phyloP scores from a whole-genome alignment of 1,140 invertebrate genomes.

The Brachionus asplanchnoidis region DNA sequence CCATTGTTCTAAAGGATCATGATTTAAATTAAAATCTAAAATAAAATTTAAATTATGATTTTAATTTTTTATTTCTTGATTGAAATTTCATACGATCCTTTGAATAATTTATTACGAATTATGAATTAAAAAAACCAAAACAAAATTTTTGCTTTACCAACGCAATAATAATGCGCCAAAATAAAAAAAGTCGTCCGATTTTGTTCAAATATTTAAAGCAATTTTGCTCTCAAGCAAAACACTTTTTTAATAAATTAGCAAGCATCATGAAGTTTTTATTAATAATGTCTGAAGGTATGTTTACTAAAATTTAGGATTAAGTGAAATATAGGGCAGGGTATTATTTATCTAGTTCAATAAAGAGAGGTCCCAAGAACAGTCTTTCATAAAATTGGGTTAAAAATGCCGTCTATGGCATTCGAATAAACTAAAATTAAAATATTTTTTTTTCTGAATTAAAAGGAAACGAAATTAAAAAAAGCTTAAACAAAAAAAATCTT shows the following conservation, averaged over 20 bases:
- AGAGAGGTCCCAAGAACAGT: neutral
- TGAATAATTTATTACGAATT: constrained; percentile 12
- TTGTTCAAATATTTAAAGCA: neutral
- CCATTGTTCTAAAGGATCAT: neutral
- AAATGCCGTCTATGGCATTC: neutral
- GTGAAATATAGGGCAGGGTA: neutral
- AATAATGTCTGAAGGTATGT: neutral
- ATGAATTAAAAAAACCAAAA: constrained; percentile 17
- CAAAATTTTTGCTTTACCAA: neutral
- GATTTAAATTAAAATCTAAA: neutral
- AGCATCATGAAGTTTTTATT: neutral
- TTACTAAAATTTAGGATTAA: neutral
- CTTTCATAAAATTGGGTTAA: neutral
- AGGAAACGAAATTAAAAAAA: neutral
- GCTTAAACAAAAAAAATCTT: neutral
- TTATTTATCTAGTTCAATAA: neutral
- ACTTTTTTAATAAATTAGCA: neutral
- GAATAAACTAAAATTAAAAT: neutral
- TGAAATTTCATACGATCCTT: neutral
- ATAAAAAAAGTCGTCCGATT: neutral
- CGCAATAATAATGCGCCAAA: neutral
- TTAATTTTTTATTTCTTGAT: neutral
- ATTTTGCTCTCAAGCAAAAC: neutral
- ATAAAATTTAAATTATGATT: neutral
- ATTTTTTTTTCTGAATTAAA: neutral